phyloP scores from a whole-genome alignment of 1,140 invertebrate genomes.

The Drosophila watanabei region DNA sequence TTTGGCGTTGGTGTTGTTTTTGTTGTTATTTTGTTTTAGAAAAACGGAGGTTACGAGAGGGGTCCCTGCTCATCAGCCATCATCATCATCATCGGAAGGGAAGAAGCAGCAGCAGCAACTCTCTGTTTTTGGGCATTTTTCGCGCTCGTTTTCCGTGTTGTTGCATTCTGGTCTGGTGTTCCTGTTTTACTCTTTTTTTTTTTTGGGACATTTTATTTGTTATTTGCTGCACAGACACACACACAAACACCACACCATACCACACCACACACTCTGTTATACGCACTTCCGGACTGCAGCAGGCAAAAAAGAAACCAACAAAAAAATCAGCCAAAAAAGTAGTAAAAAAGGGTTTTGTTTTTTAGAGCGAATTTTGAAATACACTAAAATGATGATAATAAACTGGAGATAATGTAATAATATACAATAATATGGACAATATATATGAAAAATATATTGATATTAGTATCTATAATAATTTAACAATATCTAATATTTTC shows the following conservation, averaged over 20 bases:
- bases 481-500: no score
- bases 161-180: conserved; percentile 40
- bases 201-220: conserved; percentile 77
- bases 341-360: conserved; percentile 1
- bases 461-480: no score
- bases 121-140: conserved; percentile 50
- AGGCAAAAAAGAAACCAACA: conserved; percentile 8
- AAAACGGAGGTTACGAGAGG: conserved; percentile 6
- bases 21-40: conserved; percentile 10
- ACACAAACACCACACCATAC: not conserved
- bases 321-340: conserved; percentile 25
- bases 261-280: conserved; percentile 34
- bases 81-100: conserved; percentile 41
- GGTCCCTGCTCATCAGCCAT: conserved; percentile 53
- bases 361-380: conserved; percentile 8
- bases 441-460: not conserved
- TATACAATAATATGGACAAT: not conserved
- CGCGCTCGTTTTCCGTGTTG: conserved; percentile 60
- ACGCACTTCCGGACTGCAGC: conserved; percentile 72
- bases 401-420: no score
- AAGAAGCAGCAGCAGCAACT: conserved; percentile 11
- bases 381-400: not conserved
- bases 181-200: not conserved
- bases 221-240: conserved; percentile 37
- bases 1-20: not conserved